phyloP scores from a whole-genome alignment of 1,140 invertebrate genomes.

The Eumaeus atala region DNA sequence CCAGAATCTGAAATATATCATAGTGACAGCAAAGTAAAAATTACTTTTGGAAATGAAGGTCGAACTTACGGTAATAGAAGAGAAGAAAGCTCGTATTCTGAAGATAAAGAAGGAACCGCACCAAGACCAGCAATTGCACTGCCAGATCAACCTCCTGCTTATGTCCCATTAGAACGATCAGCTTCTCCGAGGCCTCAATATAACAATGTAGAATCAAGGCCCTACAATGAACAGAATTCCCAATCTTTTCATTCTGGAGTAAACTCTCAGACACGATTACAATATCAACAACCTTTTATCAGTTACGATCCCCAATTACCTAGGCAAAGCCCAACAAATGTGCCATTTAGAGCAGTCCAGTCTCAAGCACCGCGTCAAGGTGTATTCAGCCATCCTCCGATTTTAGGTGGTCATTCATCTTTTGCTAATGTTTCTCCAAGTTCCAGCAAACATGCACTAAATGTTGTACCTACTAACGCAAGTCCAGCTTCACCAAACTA shows the following conservation, averaged over 20 bases:
- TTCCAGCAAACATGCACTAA: slow-evolving; percentile 36
- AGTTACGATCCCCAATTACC: slow-evolving; percentile 61
- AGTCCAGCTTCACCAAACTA: slow-evolving; percentile 43
- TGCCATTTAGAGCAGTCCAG: slow-evolving; percentile 44
- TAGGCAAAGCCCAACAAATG: slow-evolving; percentile 52
- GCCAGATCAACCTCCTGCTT: slow-evolving; percentile 57
- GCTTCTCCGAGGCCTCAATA: slow-evolving; percentile 44
- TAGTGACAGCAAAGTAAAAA: slow-evolving; percentile 82
- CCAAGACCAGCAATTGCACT: slow-evolving; percentile 76
- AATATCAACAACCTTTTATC: slow-evolving; percentile 66
- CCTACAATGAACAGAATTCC: slow-evolving; percentile 35
- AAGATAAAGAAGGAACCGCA: slow-evolving; percentile 74
- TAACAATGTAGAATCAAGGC: slow-evolving; percentile 43
- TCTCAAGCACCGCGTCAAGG: slow-evolving; percentile 56
- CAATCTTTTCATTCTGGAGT: slow-evolving; percentile 40
- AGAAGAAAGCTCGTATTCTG: slow-evolving; percentile 68
- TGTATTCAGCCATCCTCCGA: slow-evolving; percentile 46
- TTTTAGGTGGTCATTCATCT: slow-evolving; percentile 34
- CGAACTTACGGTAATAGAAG: slow-evolving; percentile 71
- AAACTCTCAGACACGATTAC: slow-evolving; percentile 61
- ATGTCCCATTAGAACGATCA: slow-evolving; percentile 44
- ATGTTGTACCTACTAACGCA: slow-evolving; percentile 42
- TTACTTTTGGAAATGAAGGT: slow-evolving; percentile 82
- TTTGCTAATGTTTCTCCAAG: slow-evolving; percentile 47
- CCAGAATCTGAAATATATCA: slow-evolving; percentile 89